phyloP scores from a whole-genome alignment of 2,113 vertebrate genomes.

The Aphyosemion australe region DNA sequence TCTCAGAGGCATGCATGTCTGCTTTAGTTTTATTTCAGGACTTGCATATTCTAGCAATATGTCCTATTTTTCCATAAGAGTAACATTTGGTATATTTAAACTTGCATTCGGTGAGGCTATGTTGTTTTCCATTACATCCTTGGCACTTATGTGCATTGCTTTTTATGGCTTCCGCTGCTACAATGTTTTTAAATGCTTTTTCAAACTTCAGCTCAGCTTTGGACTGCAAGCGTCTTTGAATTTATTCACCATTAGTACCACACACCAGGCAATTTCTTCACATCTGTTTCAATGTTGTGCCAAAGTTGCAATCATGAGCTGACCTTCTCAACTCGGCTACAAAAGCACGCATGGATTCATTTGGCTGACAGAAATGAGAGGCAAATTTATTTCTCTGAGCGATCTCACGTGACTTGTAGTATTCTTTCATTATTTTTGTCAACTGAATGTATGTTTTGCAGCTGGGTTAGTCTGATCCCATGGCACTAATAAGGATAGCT shows the following conservation, averaged over 20 bases:
- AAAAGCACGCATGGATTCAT: background rate
- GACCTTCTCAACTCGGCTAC: background rate
- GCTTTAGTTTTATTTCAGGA: background rate
- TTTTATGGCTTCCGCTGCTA: no score
- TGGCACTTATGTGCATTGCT: background rate
- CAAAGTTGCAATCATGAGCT: conserved; percentile 1
- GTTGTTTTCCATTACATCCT: background rate
- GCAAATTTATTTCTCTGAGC: background rate
- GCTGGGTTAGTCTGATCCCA: background rate
- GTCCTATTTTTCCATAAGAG: background rate
- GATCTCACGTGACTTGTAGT: background rate
- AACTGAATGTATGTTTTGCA: background rate
- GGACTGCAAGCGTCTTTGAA: no score
- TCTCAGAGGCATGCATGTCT: background rate
- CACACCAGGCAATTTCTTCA: no score
- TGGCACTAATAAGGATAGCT: background rate
- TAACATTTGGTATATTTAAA: background rate
- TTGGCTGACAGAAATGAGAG: background rate
- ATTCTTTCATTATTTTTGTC: background rate
- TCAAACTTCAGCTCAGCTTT: no score
- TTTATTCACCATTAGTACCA: no score
- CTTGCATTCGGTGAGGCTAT: background rate
- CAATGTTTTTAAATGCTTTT: no score
- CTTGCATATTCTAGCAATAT: background rate
- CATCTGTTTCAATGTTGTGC: background rate